Conservation (phyloP, 1,140 invertebrate species). For the Polypedilum pembai region DNA sequence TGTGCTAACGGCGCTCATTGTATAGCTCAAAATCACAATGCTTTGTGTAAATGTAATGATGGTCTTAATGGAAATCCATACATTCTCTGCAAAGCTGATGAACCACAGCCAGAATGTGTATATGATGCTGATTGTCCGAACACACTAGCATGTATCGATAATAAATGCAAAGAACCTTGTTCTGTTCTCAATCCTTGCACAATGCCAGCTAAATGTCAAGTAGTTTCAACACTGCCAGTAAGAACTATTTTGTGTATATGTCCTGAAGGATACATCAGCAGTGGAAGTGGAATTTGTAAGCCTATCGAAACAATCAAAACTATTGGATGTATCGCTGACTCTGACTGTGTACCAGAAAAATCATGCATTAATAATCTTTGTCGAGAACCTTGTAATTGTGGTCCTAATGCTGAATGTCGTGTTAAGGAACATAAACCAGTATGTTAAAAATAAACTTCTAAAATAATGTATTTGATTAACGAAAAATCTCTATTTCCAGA, state of each 20-base stretch:
- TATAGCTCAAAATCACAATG: constrained; percentile 68
- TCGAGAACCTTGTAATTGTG: constrained; percentile 72
- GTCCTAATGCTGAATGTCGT: constrained; percentile 68
- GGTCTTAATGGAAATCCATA: constrained; percentile 71
- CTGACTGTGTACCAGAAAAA: constrained; percentile 64
- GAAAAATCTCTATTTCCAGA: too few relatives aligned
- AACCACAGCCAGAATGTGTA: constrained; percentile 66
- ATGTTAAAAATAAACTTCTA: constrained; percentile 37
- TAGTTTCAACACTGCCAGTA: constrained; percentile 69
- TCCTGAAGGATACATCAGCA: constrained; percentile 77
- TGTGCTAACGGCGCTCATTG: constrained; percentile 74
- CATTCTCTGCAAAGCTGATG: constrained; percentile 58
- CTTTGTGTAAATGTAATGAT: constrained; percentile 71
- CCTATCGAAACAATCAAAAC: constrained; percentile 57
- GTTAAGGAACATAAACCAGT: constrained; percentile 75
- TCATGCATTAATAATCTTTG: constrained; percentile 74
- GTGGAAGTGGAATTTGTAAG: constrained; percentile 69
- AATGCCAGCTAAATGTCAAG: constrained; percentile 69
- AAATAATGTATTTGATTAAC: too few relatives aligned
- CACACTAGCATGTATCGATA: constrained; percentile 68
- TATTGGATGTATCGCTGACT: constrained; percentile 64
- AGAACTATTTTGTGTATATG: constrained; percentile 83
- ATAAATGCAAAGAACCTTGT: constrained; percentile 78
- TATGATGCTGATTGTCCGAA: constrained; percentile 74
- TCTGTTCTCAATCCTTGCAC: constrained; percentile 66